Conservation (phyloP, 2,113 vertebrate genomes). For the Oriolus oriolus region DNA sequence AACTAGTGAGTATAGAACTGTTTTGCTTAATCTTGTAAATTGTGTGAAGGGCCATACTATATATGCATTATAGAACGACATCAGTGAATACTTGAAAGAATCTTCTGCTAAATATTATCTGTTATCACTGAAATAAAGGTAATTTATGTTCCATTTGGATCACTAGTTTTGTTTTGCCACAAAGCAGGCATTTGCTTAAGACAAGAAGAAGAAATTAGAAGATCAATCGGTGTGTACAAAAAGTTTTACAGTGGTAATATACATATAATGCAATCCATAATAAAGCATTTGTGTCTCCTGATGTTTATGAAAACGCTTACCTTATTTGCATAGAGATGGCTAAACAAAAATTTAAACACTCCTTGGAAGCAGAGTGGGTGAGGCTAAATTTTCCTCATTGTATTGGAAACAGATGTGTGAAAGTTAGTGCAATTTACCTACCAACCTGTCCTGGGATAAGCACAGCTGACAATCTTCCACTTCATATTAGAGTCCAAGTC, state of each 20-base stretch:
- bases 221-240: neutral
- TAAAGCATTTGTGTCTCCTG: neutral
- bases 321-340: neutral
- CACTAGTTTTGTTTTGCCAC: neutral
- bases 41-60: neutral
- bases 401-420: neutral
- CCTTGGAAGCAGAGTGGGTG: neutral
- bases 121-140: neutral
- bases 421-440: neutral
- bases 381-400: neutral
- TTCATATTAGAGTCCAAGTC: neutral
- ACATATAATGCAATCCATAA: neutral
- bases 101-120: neutral
- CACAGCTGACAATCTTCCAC: neutral
- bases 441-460: neutral
- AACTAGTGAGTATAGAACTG: neutral
- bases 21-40: neutral
- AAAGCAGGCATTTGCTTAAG: neutral
- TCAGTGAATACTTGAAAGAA: neutral
- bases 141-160: neutral
- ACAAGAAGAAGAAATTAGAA: neutral
- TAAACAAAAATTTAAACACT: neutral
- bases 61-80: neutral
- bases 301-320: neutral
- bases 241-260: neutral